Conservation (phyloP, 2,888 invertebrate genomes). For the Lasioglossum lativentre region DNA sequence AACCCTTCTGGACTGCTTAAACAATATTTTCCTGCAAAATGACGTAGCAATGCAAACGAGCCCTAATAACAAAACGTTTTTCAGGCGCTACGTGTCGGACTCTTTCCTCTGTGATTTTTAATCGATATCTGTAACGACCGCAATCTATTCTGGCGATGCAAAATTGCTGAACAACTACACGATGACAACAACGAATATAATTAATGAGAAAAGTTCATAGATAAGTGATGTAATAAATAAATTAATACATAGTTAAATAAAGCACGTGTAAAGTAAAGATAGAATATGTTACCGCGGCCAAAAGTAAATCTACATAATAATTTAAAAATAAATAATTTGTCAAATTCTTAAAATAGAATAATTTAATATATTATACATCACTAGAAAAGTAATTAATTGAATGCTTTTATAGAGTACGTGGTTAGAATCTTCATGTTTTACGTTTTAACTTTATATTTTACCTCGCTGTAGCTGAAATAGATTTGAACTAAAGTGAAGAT, state of each 20-base stretch:
- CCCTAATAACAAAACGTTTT: conserved; percentile 43
- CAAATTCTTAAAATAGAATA: not conserved
- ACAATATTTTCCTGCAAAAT: not conserved
- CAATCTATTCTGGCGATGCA: not conserved
- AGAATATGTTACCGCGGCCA: conserved; percentile 7
- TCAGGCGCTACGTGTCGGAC: conserved; percentile 48
- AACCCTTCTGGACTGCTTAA: not conserved
- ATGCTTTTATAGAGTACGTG: not conserved
- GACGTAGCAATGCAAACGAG: conserved; percentile 8
- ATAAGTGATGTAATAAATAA: conserved; percentile 12
- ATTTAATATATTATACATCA: not conserved
- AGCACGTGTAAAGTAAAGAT: not conserved
- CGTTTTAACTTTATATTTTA: not conserved
- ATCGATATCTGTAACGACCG: not conserved
- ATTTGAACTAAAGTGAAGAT: not conserved
- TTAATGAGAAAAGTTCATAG: not conserved
- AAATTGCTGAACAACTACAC: not conserved
- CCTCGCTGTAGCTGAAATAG: not conserved
- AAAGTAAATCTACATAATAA: not conserved
- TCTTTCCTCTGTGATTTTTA: conserved; percentile 20
- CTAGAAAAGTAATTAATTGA: not conserved
- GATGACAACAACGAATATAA: not conserved
- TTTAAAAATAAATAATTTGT: conserved; percentile 5
- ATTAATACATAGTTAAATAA: not conserved
- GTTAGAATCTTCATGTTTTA: not conserved